phyloP scores from a whole-genome alignment of 2,113 vertebrate species.

The Campylomormyrus numenius region DNA sequence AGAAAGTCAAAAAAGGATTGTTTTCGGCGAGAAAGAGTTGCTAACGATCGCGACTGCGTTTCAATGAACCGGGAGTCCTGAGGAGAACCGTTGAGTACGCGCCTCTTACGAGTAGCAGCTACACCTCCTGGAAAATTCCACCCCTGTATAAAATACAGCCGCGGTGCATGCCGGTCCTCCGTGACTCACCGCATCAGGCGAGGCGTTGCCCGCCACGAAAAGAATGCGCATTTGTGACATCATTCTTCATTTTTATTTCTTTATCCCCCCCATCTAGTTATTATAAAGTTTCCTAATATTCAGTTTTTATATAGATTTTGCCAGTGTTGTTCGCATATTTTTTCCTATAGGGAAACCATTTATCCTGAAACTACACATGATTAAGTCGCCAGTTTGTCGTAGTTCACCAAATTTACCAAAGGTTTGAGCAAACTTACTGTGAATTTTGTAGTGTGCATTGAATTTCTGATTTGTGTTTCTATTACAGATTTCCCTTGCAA shows the following conservation, averaged over 20 bases:
- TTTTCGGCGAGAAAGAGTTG: background rate
- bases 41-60: background rate
- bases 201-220: conserved; percentile 14
- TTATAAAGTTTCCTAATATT: background rate
- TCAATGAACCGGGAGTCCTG: conserved; percentile 21
- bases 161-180: conserved; percentile 41
- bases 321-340: background rate
- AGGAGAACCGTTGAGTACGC: background rate
- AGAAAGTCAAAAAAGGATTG: background rate
- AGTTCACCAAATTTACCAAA: background rate
- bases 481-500: background rate
- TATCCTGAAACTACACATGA: background rate
- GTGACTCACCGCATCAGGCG: conserved; percentile 17
- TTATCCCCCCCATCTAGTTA: background rate
- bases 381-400: background rate
- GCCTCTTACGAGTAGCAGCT: conserved; percentile 2
- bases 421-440: background rate
- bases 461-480: background rate
- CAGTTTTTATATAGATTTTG: background rate
- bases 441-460: background rate
- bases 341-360: background rate
- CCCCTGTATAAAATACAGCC: conserved; percentile 16
- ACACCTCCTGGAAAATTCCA: conserved; percentile 34
- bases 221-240: conserved; percentile 9
- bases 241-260: background rate